Evolutionary conservation across 1,140 invertebrate genomes (phyloP).

Genomic region (Andricus grossulariae): DNA sequence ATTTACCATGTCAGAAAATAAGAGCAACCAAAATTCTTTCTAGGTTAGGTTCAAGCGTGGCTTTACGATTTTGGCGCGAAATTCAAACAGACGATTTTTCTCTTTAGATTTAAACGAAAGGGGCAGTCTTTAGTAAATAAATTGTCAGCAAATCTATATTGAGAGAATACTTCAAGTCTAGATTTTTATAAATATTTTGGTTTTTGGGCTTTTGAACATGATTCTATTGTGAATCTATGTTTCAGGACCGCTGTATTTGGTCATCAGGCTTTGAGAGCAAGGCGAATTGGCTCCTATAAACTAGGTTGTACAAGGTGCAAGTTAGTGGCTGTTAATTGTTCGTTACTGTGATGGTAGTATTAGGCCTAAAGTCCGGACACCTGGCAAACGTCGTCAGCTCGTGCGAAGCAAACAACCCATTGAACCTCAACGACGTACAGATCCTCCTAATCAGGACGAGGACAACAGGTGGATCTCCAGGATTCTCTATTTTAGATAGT

Average conservation of each 20-base stretch:
- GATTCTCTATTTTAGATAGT: not conserved
- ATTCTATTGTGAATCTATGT: not conserved
- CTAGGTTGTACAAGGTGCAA: not conserved
- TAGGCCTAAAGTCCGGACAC: constrained; percentile 53
- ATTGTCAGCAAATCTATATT: no score
- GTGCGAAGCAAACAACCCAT: constrained; percentile 28
- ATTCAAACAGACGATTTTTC: no score
- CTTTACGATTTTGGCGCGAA: no score
- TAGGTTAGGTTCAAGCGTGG: no score
- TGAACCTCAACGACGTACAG: constrained; percentile 51
- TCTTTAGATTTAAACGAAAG: no score
- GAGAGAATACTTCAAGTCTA: no score
- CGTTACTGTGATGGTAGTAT: constrained; percentile 58
- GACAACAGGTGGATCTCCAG: not conserved
- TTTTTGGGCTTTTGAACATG: not conserved
- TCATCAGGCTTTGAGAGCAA: not conserved
- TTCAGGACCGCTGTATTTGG: not conserved
- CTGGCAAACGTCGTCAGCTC: constrained; percentile 9
- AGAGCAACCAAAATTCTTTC: no score
- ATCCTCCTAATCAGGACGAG: constrained; percentile 26
- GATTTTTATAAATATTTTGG: no score
- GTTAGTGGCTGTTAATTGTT: constrained; percentile 56
- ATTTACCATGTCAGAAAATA: no score
- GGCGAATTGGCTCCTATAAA: not conserved
- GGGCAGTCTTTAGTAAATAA: no score